These are phyloP conservation scores for Augochlora pura DNA, from an alignment of 1,140 invertebrate genomes.

Conservation along the genomic window DNA sequence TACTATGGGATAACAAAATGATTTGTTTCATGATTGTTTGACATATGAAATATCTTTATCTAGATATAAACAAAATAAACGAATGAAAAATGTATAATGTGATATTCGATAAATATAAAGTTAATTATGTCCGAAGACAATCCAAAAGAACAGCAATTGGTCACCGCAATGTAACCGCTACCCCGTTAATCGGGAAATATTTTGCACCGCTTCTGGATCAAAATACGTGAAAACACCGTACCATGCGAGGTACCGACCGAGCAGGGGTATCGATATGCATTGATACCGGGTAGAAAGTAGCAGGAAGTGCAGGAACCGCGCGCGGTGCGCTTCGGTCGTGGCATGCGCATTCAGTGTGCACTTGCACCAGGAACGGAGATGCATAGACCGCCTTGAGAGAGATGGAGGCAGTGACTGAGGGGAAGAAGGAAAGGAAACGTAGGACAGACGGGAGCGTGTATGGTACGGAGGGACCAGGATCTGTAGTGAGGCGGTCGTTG, in stretches of 20 bases:
- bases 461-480: constrained; percentile 41
- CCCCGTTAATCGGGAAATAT: too few relatives aligned
- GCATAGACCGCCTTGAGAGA: not conserved
- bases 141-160: too few relatives aligned
- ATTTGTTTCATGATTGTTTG: too few relatives aligned
- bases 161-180: too few relatives aligned
- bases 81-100: too few relatives aligned
- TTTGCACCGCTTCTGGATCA: too few relatives aligned
- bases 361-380: constrained; percentile 43
- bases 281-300: constrained; percentile 19
- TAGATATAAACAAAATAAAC: too few relatives aligned
- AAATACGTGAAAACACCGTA: too few relatives aligned
- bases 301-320: constrained; percentile 46
- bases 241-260: constrained; percentile 20
- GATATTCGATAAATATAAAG: too few relatives aligned
- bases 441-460: constrained; percentile 14
- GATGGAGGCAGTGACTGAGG: not conserved
- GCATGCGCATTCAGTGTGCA: constrained; percentile 72
- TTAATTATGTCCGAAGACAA: too few relatives aligned
- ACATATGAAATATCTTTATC: too few relatives aligned
- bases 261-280: not conserved
- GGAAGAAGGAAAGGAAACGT: constrained; percentile 9
- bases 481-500: constrained; percentile 46
- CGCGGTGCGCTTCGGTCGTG: constrained; percentile 63
- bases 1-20: too few relatives aligned